Conservation (phyloP, 1,140 invertebrate species). For the Samia ricini region DNA sequence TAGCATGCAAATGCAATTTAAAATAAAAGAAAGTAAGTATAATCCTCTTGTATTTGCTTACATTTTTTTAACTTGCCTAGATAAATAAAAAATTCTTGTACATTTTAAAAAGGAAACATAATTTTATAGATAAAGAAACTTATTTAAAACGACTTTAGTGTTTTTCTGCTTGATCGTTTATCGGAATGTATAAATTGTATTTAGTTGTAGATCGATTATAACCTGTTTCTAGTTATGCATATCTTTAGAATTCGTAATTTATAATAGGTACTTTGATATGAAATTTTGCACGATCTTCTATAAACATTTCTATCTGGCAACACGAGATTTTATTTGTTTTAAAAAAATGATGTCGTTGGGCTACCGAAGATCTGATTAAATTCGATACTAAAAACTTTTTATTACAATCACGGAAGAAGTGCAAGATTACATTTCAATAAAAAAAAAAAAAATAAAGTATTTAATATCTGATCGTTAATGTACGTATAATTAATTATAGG, state of each 20-base stretch:
- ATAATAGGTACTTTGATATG: conserved; percentile 25
- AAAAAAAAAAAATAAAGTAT: conserved; percentile 30
- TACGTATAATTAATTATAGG: conserved; percentile 40
- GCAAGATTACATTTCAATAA: conserved; percentile 35
- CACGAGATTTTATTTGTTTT: too few relatives aligned
- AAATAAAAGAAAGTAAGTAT: too few relatives aligned
- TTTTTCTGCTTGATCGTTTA: conserved; percentile 60
- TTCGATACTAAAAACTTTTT: background rate
- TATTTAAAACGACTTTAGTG: conserved; percentile 61
- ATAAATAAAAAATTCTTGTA: too few relatives aligned
- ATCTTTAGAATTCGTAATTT: conserved; percentile 71
- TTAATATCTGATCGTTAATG: conserved; percentile 42
- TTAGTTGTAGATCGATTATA: conserved; percentile 73
- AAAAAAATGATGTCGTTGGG: too few relatives aligned
- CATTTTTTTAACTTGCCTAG: too few relatives aligned
- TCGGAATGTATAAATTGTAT: conserved; percentile 75
- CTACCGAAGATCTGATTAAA: too few relatives aligned
- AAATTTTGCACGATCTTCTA: conserved; percentile 26
- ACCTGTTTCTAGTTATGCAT: conserved; percentile 73
- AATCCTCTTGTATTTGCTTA: too few relatives aligned
- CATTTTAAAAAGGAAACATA: conserved; percentile 42
- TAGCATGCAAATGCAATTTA: too few relatives aligned
- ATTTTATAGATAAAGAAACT: conserved; percentile 47
- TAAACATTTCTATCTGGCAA: background rate
- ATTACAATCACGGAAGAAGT: background rate